Evolutionary conservation across 2,113 vertebrate genomes (phyloP), one percentile per base, ranked within the genome.

Genomic region (Dermatemys mawii): DNA sequence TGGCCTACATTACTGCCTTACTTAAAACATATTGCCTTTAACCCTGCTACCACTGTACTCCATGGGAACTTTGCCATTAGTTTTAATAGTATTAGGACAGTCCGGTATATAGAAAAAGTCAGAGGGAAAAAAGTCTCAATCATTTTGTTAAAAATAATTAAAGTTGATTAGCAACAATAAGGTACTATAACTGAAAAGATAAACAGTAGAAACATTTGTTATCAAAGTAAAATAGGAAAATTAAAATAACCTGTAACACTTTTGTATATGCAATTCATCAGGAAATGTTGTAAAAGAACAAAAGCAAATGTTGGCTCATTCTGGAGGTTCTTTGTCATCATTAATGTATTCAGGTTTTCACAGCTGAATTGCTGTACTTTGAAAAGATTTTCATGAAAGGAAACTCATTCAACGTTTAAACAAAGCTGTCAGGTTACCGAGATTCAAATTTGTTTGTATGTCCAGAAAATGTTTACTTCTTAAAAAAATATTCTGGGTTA

Each of bases 281-380:
- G 90, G 89, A 97, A 95, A 97, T 2, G 80, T 67, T 98, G 94
- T 95, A 98, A 95, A 94, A 96, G 96, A 97, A 97, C 92, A 97
- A 98, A 97, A 98, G 96, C 96, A 98, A 97, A 97, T 94, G 97
- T 95, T 98, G 97, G 96, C 96, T 96, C 95, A 94, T 97, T 97
- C 92, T 93, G 94, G 94, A 97, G 96, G 90, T 97, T 98, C 97
- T 98, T 98, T 98, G 97, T 98, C 97, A 97, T 98, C 94, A 98
- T 98, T 98, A 98, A 98, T 97, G 90, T 96, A 97, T 98, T 97
- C 97, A 96, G 95, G 95, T 96, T 97, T 98, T 98, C 97, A 98
- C 95, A 98, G 97, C 90, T 97, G 95, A 98, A 98, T 95, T 98
- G 93, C 89, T 97, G 83, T 95, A 98, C 95, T 98, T 97, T 97